phyloP scores from a whole-genome alignment of 2,888 invertebrate genomes.

The Argyra leucocephala region DNA sequence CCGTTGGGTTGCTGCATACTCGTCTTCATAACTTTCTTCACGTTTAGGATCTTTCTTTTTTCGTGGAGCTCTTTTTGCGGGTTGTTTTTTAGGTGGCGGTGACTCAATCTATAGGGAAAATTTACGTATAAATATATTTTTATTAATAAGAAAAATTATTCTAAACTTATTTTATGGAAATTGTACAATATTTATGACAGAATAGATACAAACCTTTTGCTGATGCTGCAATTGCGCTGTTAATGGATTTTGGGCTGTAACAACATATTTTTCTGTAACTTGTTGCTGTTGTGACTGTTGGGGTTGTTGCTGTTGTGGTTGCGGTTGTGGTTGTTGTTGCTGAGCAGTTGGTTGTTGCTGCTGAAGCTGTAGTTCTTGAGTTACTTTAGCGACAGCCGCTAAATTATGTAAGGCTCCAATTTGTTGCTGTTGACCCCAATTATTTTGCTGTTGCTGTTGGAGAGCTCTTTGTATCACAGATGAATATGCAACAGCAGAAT shows the following conservation, averaged over 20 bases:
- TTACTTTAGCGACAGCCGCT: conserved; percentile 5
- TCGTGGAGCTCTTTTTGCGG: conserved; percentile 5
- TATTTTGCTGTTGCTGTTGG: conserved; percentile 40
- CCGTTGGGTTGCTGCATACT: conserved; percentile 16
- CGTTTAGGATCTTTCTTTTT: conserved; percentile 10
- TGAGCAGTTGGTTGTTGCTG: conserved; percentile 42
- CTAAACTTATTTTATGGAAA: background rate
- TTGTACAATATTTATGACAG: background rate
- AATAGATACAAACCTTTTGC: conserved; percentile 8
- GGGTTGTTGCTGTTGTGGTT: background rate
- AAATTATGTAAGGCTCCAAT: conserved; percentile 22
- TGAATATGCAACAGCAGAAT: conserved; percentile 60
- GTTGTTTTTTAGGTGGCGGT: conserved; percentile 14
- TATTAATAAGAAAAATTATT: no score
- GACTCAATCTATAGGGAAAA: conserved; percentile 2
- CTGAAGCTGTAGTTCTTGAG: conserved; percentile 40
- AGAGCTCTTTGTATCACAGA: conserved; percentile 69
- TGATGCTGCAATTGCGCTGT: conserved; percentile 18
- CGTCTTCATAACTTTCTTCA: conserved; percentile 7
- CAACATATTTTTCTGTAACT: conserved; percentile 18
- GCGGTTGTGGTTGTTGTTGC: conserved; percentile 28
- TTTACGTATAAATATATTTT: no score
- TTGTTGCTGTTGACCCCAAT: conserved; percentile 41
- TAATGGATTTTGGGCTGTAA: conserved; percentile 17
- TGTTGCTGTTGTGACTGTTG: conserved; percentile 14